Evolutionary conservation across 2,113 vertebrate genomes (phyloP).

Genomic region (Tachuris rubrigastra): DNA sequence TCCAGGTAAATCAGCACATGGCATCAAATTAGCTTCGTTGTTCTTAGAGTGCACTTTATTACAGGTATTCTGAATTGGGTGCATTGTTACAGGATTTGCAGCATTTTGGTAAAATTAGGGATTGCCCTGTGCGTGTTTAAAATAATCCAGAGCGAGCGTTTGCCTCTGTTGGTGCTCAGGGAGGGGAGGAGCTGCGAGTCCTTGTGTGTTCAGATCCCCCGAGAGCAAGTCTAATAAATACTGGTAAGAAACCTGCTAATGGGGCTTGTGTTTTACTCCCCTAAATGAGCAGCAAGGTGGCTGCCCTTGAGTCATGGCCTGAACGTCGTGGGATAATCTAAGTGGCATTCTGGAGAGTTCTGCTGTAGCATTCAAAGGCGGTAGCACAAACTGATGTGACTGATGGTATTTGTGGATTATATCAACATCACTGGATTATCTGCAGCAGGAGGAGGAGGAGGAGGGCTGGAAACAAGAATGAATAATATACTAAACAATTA

Average conservation of each 20-base stretch:
- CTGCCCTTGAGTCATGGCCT: neutral
- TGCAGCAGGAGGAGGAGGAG: slow-evolving; percentile 2
- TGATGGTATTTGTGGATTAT: slow-evolving; percentile 26
- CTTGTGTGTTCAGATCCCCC: neutral
- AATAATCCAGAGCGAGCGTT: neutral
- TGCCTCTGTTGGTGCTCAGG: accelerated
- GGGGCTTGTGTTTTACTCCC: neutral
- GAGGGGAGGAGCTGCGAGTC: neutral
- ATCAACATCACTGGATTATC: slow-evolving; percentile 27
- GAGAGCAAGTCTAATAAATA: neutral
- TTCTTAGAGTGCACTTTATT: neutral
- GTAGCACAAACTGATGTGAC: slow-evolving; percentile 6
- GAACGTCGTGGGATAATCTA: neutral
- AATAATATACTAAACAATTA: neutral
- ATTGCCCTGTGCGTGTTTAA: neutral
- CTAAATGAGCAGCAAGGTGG: neutral
- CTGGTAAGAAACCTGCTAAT: neutral
- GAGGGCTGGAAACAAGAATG: neutral
- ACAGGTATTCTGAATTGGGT: neutral
- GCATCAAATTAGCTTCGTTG: neutral
- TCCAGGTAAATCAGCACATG: neutral
- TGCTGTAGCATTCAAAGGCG: neutral
- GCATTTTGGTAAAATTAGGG: neutral
- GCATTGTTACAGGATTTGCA: neutral
- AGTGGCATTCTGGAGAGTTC: neutral